A percentile compares a stretch with the other conserved stretches of the same genome.
Evolutionary conservation across 2,797 vertebrate genomes (phyloP).

Genomic region (Eutrigla gurnardus): DNA sequence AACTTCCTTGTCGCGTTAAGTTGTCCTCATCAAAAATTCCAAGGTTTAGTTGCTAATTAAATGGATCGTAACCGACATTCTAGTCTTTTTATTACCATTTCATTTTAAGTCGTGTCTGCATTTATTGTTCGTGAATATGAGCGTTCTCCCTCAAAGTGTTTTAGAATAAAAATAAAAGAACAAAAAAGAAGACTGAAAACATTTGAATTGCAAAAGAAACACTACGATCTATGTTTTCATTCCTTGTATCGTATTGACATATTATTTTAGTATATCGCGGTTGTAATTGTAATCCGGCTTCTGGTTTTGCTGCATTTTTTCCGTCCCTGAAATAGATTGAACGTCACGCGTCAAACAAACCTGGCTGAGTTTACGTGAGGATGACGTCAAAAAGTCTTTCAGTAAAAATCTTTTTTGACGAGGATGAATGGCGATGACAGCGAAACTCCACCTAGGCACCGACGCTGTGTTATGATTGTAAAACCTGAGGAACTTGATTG

Average conservation of each 20-base stretch:
- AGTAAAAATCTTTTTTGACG: neutral
- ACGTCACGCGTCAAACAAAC: neutral
- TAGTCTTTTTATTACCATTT: too few species aligned
- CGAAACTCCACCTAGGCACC: slow-evolving; percentile 5
- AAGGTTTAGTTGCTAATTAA: too few species aligned
- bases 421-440: neutral
- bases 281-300: neutral
- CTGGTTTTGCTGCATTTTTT: neutral
- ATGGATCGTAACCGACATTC: too few species aligned
- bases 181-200: neutral
- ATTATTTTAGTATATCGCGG: too few species aligned
- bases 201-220: neutral
- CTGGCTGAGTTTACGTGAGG: neutral
- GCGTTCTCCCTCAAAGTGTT: too few species aligned
- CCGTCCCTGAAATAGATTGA: neutral
- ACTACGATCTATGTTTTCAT: neutral
- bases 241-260: too few species aligned
- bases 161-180: too few species aligned
- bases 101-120: too few species aligned
- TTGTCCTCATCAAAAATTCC: too few species aligned
- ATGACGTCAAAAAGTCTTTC: neutral
- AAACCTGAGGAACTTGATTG: slow-evolving; percentile 67
- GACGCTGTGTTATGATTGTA: neutral
- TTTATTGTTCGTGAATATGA: too few species aligned
- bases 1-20: too few species aligned